phyloP scores from a whole-genome alignment of 2,113 vertebrate species.

The Orthonyx spaldingii region DNA sequence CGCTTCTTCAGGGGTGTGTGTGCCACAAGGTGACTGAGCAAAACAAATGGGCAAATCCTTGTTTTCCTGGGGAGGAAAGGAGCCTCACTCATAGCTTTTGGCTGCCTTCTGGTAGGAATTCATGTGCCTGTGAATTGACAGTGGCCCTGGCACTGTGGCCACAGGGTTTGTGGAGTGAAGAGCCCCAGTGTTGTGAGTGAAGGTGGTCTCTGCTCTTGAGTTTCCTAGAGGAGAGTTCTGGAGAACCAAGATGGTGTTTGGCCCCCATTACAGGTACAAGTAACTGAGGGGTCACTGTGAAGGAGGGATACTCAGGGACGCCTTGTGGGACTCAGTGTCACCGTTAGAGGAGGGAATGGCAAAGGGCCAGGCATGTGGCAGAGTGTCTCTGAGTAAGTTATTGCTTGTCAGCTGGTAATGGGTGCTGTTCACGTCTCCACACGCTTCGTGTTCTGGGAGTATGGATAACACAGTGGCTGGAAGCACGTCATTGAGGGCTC shows the following conservation, averaged over 20 bases:
- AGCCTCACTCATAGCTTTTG: accelerated
- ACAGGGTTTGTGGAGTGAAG: neutral
- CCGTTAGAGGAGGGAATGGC: accelerated
- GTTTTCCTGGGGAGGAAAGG: neutral
- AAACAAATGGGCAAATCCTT: neutral
- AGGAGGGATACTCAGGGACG: accelerated
- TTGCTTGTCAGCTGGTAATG: neutral
- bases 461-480: neutral
- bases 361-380: neutral
- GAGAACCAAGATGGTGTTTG: neutral
- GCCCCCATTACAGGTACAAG: accelerated
- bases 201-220: neutral
- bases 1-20: accelerated
- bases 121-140: neutral
- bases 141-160: neutral
- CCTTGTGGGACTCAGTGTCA: accelerated
- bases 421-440: neutral
- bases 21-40: neutral
- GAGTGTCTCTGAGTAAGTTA: neutral
- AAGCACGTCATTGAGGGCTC: accelerated
- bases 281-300: accelerated
- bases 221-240: neutral
- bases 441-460: accelerated
- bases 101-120: neutral
- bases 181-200: neutral